phyloP scores from a whole-genome alignment of 2,113 vertebrate species.

The Osmerus mordax region DNA sequence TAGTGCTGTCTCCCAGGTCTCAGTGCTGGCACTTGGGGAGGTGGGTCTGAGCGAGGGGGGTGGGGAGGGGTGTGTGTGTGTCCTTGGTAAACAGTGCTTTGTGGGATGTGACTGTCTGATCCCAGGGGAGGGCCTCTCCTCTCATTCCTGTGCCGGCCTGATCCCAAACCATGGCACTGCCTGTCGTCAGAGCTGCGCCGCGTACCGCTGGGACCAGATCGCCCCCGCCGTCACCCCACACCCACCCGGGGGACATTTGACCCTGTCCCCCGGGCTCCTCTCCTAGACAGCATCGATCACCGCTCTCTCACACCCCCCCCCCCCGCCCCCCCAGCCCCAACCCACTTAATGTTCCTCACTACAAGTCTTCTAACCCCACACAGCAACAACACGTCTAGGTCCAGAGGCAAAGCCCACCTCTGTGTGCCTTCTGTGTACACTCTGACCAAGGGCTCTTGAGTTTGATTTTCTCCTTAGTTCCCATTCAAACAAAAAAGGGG shows the following conservation, averaged over 20 bases:
- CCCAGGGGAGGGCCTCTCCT: constrained; percentile 54
- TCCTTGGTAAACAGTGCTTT: constrained; percentile 74
- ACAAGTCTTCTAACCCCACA: too few species aligned
- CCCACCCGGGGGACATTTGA: too few species aligned
- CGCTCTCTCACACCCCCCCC: too few species aligned
- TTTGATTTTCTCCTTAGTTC: constrained; percentile 28
- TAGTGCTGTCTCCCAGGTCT: constrained; percentile 73
- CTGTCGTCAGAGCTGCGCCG: constrained; percentile 29
- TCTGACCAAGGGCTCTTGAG: background rate
- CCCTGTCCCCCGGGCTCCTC: background rate
- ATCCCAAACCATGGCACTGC: constrained; percentile 42
- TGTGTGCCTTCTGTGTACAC: background rate
- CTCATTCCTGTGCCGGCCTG: constrained; percentile 44
- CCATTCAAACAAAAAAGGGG: constrained; percentile 35
- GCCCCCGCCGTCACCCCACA: constrained; percentile 35
- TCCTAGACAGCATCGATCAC: background rate
- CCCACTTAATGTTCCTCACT: too few species aligned
- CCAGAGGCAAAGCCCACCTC: too few species aligned
- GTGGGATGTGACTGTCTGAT: constrained; percentile 73
- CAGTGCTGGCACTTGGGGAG: constrained; percentile 58
- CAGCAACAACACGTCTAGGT: too few species aligned
- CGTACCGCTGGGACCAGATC: constrained; percentile 44
- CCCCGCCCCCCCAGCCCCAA: too few species aligned
- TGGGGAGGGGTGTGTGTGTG: constrained; percentile 49
- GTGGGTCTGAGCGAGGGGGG: constrained; percentile 7